Conservation (phyloP, 2,888 invertebrate species). For the Punctoribates punctum region DNA sequence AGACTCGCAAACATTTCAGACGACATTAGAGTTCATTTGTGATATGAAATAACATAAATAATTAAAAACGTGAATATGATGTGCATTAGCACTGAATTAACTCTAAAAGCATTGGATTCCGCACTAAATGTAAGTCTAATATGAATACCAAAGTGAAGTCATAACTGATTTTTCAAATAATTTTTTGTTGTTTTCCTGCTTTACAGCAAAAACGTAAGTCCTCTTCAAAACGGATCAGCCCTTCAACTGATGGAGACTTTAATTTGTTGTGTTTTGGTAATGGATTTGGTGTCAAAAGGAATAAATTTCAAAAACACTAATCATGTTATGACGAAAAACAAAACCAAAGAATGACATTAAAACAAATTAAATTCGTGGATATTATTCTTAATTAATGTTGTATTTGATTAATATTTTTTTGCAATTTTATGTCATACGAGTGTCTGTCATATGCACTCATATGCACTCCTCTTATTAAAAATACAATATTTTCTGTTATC, state of each 20-base stretch:
- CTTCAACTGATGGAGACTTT: neutral
- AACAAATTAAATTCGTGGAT: neutral
- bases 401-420: neutral
- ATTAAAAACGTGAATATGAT: neutral
- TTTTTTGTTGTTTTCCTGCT: too few species aligned
- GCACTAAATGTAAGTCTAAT: too few species aligned
- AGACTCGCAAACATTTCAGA: too few species aligned
- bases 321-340: neutral
- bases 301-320: slow-evolving; percentile 10
- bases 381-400: slow-evolving; percentile 23
- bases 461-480: neutral
- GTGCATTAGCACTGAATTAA: neutral
- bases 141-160: too few species aligned
- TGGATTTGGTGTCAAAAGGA: neutral
- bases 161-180: neutral
- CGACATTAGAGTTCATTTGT: neutral
- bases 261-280: neutral
- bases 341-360: slow-evolving; percentile 2
- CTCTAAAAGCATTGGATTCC: too few species aligned
- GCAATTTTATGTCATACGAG: neutral
- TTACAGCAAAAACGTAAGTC: too few species aligned
- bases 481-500: neutral
- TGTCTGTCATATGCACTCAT: neutral
- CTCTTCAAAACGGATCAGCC: too few species aligned
- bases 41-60: neutral